Evolutionary conservation across 2,797 vertebrate genomes (phyloP), one percentile per base, ranked within the genome.

Genomic region (Mormyrus proboscirostris): DNA sequence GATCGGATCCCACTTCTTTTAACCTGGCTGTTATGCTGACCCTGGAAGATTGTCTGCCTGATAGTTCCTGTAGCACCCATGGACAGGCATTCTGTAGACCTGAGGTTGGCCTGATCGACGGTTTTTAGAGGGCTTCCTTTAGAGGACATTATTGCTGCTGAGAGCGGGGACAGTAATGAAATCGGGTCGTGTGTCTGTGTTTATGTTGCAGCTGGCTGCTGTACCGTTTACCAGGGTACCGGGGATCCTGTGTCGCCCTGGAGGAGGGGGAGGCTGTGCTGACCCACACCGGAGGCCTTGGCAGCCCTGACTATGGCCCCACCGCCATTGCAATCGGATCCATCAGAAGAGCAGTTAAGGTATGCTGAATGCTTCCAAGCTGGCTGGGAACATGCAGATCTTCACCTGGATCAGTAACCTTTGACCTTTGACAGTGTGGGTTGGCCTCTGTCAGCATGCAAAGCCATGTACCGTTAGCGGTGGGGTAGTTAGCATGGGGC

Each of bases 191-290:
- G 93, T 53, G 92, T 86, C 0, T 95, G 90, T 89, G 89, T 90
- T 86, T 93, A 69, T 90, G 25, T 93, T 93, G 65, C 92, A 97
- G 97, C 89, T 97, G 97, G 97, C 95, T 97, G 92, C 92, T 97
- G 73, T 97, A 97, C 93, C 95, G 95, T 92, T 96, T 96, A 89
- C 94, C 95, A 10, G 92, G 95, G 90, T 97, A 96, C 92, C 93
- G 93, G 89, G 96, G 97, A 84, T 95, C 93, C 65, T 97, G 95
- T 85, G 92, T 95, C 0, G 92, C 97, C 2, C 92, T 97, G 47
- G 97, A 97, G 93, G 97, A 97, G 95, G 97, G 97, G 88, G 95
- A 97, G 91, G 94, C 89, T 44, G 92, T 96, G 49, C 93, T 96
- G 92, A 92, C 93, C 93, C 92, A 88, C 55, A 93, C 96, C 88